Evolutionary conservation across 2,888 invertebrate species (phyloP).

Genomic region (Abrostola triplasia): DNA sequence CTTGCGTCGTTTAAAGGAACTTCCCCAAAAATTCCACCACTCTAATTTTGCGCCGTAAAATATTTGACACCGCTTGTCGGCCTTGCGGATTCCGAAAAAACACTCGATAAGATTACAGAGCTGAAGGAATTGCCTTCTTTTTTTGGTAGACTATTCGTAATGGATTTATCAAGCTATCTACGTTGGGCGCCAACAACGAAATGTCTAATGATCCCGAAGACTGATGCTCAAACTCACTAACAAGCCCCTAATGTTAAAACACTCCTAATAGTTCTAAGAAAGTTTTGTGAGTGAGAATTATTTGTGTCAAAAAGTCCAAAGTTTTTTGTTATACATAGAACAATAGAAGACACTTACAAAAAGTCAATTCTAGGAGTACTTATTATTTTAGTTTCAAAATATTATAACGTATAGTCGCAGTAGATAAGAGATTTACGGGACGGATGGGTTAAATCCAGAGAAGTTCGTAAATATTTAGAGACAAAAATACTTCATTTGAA

Average conservation of each 20-base stretch:
- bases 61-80: slow-evolving; percentile 68
- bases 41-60: slow-evolving; percentile 63
- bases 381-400: too few species aligned
- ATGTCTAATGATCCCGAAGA: slow-evolving; percentile 50
- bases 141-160: slow-evolving; percentile 48
- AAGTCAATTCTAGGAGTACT: too few species aligned
- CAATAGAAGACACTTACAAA: too few species aligned
- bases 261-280: background rate
- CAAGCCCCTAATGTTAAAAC: background rate
- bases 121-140: slow-evolving; percentile 38
- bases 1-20: slow-evolving; percentile 72
- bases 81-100: slow-evolving; percentile 52
- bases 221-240: slow-evolving; percentile 16
- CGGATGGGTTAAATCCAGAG: too few species aligned
- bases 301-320: background rate
- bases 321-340: too few species aligned
- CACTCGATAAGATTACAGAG: slow-evolving; percentile 53
- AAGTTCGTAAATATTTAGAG: too few species aligned
- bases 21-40: slow-evolving; percentile 68
- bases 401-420: too few species aligned
- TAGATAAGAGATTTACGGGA: too few species aligned
- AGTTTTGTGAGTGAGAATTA: background rate
- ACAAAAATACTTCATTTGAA: too few species aligned
- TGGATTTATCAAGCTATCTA: slow-evolving; percentile 57
- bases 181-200: slow-evolving; percentile 37